Conservation (phyloP, 2,888 invertebrate genomes). For the Lasioglossum morio region DNA sequence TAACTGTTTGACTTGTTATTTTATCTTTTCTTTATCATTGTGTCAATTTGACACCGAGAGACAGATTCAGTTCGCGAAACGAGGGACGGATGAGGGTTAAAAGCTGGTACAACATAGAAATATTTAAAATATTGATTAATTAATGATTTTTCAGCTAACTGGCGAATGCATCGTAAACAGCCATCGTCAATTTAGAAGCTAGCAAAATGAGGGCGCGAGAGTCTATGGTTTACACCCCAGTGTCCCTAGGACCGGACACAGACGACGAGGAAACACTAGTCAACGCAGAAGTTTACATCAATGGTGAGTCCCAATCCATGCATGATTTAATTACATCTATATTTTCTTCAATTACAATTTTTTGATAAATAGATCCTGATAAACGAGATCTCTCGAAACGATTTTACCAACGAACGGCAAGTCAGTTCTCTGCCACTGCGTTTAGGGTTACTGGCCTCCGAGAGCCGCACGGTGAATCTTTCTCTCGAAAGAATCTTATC, state of each 20-base stretch:
- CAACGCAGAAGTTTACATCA: slow-evolving; percentile 82
- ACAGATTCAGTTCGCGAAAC: too few species aligned
- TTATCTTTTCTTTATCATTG: too few species aligned
- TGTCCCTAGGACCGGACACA: slow-evolving; percentile 82
- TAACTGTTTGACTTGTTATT: too few species aligned
- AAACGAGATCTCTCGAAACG: not conserved
- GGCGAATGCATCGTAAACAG: slow-evolving; percentile 34
- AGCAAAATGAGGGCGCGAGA: slow-evolving; percentile 81
- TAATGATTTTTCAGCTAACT: slow-evolving; percentile 50
- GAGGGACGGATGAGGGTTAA: too few species aligned
- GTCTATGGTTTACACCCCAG: slow-evolving; percentile 82
- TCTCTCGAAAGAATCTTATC: slow-evolving; percentile 43
- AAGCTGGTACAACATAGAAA: not conserved
- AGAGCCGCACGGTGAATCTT: not conserved
- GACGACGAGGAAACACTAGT: slow-evolving; percentile 83
- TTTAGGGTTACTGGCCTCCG: slow-evolving; percentile 48
- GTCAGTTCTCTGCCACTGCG: not conserved
- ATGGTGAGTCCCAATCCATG: slow-evolving; percentile 75
- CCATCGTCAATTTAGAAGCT: slow-evolving; percentile 4
- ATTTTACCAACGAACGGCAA: slow-evolving; percentile 48
- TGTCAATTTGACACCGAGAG: too few species aligned
- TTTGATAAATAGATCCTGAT: too few species aligned
- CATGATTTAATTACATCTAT: not conserved
- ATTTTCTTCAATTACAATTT: not conserved
- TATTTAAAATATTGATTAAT: not conserved